These are phyloP conservation scores for Tethea ocularis DNA, from an alignment of 2,888 invertebrate species.

Conservation along the genomic window DNA sequence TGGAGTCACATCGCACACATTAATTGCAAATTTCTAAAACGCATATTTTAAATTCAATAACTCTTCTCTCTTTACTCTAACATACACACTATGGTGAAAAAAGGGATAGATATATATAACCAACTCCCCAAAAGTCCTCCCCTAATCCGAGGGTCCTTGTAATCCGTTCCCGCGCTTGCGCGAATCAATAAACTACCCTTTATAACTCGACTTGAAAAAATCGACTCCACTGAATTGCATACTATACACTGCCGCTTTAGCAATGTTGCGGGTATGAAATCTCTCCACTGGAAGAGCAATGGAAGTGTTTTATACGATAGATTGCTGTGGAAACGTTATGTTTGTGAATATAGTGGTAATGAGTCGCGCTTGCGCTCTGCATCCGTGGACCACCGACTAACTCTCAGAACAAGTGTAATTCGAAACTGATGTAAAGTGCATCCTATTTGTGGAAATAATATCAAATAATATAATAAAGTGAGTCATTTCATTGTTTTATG, in stretches of 20 bases:
- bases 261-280: not conserved
- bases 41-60: constrained; percentile 10
- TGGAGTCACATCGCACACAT: constrained; percentile 6
- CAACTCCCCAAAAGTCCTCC: constrained; percentile 37
- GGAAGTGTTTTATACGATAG: constrained; percentile 18
- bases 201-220: constrained; percentile 31
- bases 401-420: constrained; percentile 67
- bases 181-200: constrained; percentile 67
- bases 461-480: constrained; percentile 56
- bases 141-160: constrained; percentile 52
- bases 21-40: constrained; percentile 4
- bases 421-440: constrained; percentile 65
- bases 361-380: constrained; percentile 72
- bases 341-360: constrained; percentile 47
- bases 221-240: constrained; percentile 4
- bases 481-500: constrained; percentile 40
- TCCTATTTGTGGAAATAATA: constrained; percentile 60
- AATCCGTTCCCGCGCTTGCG: constrained; percentile 70
- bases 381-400: constrained; percentile 63
- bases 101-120: constrained; percentile 35
- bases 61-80: constrained; percentile 21
- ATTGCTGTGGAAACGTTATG: constrained; percentile 18
- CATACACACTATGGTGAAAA: constrained; percentile 6
- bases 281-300: constrained; percentile 36
- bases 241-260: constrained; percentile 42